Percentiles rank a stretch among this genome's conserved stretches.
These are phyloP conservation scores for Odobenus rosmarus DNA, from an alignment of 2,113 vertebrate species.

Conservation along the genomic window DNA sequence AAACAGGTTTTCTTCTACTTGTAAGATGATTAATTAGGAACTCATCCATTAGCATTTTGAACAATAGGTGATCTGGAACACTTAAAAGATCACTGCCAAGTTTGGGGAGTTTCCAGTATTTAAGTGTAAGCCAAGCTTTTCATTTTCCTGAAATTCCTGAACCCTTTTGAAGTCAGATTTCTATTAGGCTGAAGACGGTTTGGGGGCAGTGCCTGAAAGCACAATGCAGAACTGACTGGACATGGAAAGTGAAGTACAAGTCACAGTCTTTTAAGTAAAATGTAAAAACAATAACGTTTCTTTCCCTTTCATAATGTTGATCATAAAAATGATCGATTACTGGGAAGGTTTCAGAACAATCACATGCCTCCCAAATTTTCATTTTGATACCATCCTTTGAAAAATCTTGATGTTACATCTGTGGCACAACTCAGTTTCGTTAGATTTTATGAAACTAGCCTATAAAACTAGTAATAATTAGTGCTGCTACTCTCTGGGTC, in stretches of 20 bases:
- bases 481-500: background rate
- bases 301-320: background rate
- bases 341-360: background rate
- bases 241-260: background rate
- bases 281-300: background rate
- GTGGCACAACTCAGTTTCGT: background rate
- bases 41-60: background rate
- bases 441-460: constrained; percentile 8
- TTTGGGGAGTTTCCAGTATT: constrained; percentile 11
- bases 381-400: background rate
- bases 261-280: background rate
- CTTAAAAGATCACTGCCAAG: background rate
- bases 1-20: background rate
- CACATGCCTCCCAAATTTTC: background rate
- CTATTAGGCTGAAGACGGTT: background rate
- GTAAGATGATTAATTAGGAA: background rate
- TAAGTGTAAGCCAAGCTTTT: constrained; percentile 50
- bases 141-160: constrained; percentile 40
- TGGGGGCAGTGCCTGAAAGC: constrained; percentile 10
- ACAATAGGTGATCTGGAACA: background rate
- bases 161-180: constrained; percentile 45
- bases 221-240: background rate
- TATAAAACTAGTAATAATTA: background rate
- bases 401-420: background rate
- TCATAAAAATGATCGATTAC: background rate